phyloP scores from a whole-genome alignment of 37 sponge, comb jelly and placozoan genomes.

The Aplysina aerophoba region DNA sequence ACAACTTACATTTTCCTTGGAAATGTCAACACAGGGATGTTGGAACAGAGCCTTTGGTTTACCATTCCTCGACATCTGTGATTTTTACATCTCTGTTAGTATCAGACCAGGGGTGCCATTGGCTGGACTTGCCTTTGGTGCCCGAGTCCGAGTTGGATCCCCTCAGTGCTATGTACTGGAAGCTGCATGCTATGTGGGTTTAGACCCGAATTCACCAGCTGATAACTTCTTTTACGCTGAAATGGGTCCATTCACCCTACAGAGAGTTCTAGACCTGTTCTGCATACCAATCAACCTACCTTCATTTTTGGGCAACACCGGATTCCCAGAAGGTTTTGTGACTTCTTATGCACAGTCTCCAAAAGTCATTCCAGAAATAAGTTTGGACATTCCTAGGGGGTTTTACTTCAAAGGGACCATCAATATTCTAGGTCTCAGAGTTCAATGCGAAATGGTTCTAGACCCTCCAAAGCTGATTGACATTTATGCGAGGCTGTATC shows the following conservation, averaged over 20 bases:
- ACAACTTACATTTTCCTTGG: slow-evolving; percentile 6
- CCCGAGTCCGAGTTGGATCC: slow-evolving; percentile 21
- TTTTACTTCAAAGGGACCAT: slow-evolving; percentile 49
- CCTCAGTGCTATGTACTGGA: slow-evolving; percentile 6
- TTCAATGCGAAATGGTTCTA: slow-evolving; percentile 10
- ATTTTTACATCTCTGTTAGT: neutral
- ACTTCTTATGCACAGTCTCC: slow-evolving; percentile 22
- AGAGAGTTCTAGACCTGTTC: slow-evolving; percentile 27
- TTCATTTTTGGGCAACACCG: slow-evolving; percentile 27
- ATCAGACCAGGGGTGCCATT: slow-evolving; percentile 33
- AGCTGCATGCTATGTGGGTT: slow-evolving; percentile 27
- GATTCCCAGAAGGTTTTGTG: slow-evolving; percentile 40
- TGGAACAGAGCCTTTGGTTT: slow-evolving; percentile 35
- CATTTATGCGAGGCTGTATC: slow-evolving; percentile 18
- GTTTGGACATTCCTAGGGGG: slow-evolving; percentile 29
- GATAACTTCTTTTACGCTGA: slow-evolving; percentile 45
- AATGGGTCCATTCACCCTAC: slow-evolving; percentile 15
- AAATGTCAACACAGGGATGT: slow-evolving; percentile 37
- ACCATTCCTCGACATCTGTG: slow-evolving; percentile 27
- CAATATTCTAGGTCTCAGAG: slow-evolving; percentile 40
- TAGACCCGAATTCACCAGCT: neutral
- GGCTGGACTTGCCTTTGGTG: slow-evolving; percentile 45
- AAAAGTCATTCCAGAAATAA: neutral
- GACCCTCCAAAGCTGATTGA: slow-evolving; percentile 10
- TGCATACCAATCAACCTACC: slow-evolving; percentile 32